Percentiles rank a stretch among this genome's conserved stretches.
Conservation (phyloP, 2,797 vertebrate genomes). For the Dromococcyx pavoninus region DNA sequence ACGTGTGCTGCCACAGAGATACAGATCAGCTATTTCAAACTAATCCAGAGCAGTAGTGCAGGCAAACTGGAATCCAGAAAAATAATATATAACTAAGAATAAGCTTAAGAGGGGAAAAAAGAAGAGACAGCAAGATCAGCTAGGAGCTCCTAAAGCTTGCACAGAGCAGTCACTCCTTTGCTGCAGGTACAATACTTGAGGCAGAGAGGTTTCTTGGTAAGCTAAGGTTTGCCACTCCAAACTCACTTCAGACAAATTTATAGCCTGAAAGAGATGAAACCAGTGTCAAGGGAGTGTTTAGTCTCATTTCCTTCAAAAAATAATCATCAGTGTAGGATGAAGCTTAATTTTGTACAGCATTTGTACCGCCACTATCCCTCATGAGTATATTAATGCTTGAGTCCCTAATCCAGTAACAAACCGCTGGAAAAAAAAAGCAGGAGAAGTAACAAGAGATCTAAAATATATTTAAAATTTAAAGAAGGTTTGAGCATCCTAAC, state of each 20-base stretch:
- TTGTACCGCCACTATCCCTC: not conserved
- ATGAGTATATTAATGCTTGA: not conserved
- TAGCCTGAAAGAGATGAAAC: not conserved
- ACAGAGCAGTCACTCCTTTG: not conserved
- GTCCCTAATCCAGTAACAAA: not conserved
- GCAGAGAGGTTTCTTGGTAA: not conserved
- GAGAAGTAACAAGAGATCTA: not conserved
- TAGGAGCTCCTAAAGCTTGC: not conserved
- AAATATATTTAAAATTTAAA: not conserved
- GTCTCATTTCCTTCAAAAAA: not conserved
- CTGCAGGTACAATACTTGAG: not conserved
- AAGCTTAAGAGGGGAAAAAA: not conserved
- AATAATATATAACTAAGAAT: not conserved
- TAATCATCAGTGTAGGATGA: not conserved
- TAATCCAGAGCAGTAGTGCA: not conserved
- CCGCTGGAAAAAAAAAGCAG: not conserved
- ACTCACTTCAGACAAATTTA: not conserved
- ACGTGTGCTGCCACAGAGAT: not conserved
- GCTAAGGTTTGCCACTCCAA: not conserved
- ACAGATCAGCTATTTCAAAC: not conserved
- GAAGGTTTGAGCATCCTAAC: not conserved
- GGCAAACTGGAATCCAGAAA: not conserved
- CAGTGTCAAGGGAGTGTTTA: not conserved
- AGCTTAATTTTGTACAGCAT: not conserved
- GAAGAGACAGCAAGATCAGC: not conserved